A percentile compares a stretch with the other conserved stretches of the same genome.
These are phyloP conservation scores for Bagarius yarrelli DNA, from an alignment of 2,113 vertebrate species.

Conservation along the genomic window DNA sequence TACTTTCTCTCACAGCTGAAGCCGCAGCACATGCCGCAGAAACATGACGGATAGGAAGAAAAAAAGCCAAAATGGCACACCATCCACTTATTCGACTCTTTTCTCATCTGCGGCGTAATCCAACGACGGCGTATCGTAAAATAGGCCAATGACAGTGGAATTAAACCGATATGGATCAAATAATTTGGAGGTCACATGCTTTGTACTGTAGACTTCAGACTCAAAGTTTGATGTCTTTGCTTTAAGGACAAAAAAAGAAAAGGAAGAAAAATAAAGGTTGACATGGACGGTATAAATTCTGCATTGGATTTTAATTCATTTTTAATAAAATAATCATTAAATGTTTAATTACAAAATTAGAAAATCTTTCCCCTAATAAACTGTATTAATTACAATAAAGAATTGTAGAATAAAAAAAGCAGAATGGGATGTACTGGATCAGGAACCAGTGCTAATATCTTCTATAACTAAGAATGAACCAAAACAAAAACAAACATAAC, in stretches of 20 bases:
- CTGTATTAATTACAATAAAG: neutral
- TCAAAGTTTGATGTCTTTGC: neutral
- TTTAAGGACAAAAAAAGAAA: neutral
- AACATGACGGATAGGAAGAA: slow-evolving; percentile 42
- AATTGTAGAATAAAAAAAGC: neutral
- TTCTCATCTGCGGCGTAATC: slow-evolving; percentile 48
- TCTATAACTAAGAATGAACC: no score
- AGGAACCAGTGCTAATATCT: no score
- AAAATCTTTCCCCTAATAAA: neutral
- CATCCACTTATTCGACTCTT: slow-evolving; percentile 46
- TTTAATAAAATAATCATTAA: neutral
- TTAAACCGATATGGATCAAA: slow-evolving; percentile 23
- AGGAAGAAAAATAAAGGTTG: neutral
- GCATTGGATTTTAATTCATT: neutral
- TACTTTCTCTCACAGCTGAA: slow-evolving; percentile 38
- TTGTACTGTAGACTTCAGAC: slow-evolving; percentile 8
- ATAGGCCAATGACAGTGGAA: slow-evolving; percentile 36
- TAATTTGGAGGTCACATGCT: slow-evolving; percentile 3
- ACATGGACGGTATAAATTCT: neutral
- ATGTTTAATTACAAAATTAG: neutral
- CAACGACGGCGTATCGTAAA: slow-evolving; percentile 49
- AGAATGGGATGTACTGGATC: neutral
- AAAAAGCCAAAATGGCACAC: slow-evolving; percentile 44
- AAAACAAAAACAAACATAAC: no score
- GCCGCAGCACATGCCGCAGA: slow-evolving; percentile 25